These are phyloP conservation scores for Rhinichthys osculus DNA, from an alignment of 2,797 vertebrate species.

Conservation along the genomic window DNA sequence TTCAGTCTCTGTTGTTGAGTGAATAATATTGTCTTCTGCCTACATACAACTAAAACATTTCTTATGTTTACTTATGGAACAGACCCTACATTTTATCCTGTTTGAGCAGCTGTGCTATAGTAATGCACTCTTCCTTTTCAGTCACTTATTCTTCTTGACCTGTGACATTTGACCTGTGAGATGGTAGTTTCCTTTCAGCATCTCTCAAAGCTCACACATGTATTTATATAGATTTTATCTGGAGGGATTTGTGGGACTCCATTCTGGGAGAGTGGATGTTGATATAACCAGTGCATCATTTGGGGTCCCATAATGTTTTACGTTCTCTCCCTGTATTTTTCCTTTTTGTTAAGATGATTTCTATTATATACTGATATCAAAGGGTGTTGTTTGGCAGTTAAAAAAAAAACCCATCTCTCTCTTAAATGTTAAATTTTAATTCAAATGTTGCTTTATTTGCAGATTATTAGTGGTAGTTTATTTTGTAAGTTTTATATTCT, in stretches of 20 bases:
- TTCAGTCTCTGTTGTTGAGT: not conserved
- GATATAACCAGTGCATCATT: constrained; percentile 34
- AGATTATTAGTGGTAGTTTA: too few relatives aligned
- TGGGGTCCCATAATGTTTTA: not conserved
- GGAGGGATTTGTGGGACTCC: constrained; percentile 35
- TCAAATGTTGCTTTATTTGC: too few relatives aligned
- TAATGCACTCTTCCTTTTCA: constrained; percentile 1
- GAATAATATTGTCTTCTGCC: not conserved
- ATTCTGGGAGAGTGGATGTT: constrained; percentile 18
- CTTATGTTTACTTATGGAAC: not conserved
- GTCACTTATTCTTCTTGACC: constrained; percentile 7
- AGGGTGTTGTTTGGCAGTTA: too few relatives aligned
- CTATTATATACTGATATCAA: not conserved
- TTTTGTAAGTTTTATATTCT: too few relatives aligned
- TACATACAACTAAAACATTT: too few relatives aligned
- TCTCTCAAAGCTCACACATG: constrained; percentile 29
- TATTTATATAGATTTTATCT: constrained; percentile 56
- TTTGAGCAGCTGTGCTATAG: not conserved
- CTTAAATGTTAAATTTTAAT: too few relatives aligned
- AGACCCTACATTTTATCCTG: not conserved
- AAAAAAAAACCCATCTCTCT: too few relatives aligned
- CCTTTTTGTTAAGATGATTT: not conserved
- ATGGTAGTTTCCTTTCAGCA: constrained; percentile 3
- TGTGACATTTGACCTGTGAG: constrained; percentile 35
- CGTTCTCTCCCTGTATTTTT: not conserved